Conservation (phyloP, 1,140 invertebrate species). For the Chionoecetes opilio region DNA sequence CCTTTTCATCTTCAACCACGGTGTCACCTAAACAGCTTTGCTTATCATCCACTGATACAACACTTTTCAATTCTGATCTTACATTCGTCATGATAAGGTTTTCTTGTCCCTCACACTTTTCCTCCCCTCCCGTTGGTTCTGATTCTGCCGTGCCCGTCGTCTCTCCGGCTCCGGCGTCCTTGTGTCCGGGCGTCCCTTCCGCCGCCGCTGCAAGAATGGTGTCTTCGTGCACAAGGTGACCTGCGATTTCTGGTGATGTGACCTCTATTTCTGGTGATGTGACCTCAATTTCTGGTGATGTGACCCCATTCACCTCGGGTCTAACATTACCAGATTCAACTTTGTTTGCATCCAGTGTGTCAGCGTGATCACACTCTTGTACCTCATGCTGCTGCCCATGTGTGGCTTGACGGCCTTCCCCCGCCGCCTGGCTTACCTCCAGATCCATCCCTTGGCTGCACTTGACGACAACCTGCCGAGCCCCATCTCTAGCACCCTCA, state of each 20-base stretch:
- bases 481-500: constrained; percentile 60
- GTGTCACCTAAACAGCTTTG: background rate
- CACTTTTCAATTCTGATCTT: background rate
- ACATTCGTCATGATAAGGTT: background rate
- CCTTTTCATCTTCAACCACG: background rate
- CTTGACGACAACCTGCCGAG: constrained; percentile 32
- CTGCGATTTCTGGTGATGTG: background rate
- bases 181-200: background rate
- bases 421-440: background rate
- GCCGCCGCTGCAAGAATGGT: background rate
- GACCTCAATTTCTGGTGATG: background rate
- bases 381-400: background rate
- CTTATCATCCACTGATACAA: background rate
- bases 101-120: constrained; percentile 36
- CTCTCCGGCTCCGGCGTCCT: background rate
- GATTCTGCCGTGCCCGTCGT: background rate
- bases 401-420: background rate
- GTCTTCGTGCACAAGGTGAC: background rate
- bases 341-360: background rate
- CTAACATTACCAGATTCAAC: background rate
- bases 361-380: background rate
- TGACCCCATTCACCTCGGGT: background rate
- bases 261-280: background rate
- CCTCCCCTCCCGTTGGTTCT: background rate
- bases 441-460: background rate